phyloP scores from a whole-genome alignment of 2,113 vertebrate genomes.

The Zapornia atra region DNA sequence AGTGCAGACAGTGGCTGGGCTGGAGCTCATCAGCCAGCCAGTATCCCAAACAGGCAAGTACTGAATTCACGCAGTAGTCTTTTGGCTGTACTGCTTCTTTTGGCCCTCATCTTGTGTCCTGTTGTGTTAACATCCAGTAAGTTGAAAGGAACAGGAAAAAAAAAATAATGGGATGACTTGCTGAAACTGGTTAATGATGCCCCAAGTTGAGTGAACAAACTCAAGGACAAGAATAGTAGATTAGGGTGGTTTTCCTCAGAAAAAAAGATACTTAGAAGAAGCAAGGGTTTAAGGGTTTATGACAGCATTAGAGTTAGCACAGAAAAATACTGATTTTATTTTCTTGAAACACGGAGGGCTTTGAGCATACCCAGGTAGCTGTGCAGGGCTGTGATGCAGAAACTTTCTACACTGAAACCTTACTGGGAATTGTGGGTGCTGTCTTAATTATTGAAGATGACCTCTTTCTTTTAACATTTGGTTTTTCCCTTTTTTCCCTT shows the following conservation, averaged over 20 bases:
- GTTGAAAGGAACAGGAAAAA: neutral
- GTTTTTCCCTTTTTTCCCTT: neutral
- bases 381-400: neutral
- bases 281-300: neutral
- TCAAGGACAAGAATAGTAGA: neutral
- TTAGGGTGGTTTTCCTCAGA: neutral
- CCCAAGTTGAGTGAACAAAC: neutral
- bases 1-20: neutral
- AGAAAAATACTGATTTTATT: neutral
- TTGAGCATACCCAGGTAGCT: neutral
- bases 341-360: neutral
- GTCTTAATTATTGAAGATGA: neutral
- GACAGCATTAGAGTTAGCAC: neutral
- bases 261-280: neutral
- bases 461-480: neutral
- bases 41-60: neutral
- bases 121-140: neutral
- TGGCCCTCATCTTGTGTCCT: neutral
- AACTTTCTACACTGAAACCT: neutral
- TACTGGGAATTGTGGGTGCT: neutral
- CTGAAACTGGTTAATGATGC: neutral
- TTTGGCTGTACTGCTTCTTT: neutral
- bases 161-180: neutral
- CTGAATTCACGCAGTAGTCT: neutral
- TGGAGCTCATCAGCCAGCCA: neutral